A percentile compares a stretch with the other conserved stretches of the same genome.
Conservation (phyloP, 2,113 vertebrate species). For the Clarias gariepinus region DNA sequence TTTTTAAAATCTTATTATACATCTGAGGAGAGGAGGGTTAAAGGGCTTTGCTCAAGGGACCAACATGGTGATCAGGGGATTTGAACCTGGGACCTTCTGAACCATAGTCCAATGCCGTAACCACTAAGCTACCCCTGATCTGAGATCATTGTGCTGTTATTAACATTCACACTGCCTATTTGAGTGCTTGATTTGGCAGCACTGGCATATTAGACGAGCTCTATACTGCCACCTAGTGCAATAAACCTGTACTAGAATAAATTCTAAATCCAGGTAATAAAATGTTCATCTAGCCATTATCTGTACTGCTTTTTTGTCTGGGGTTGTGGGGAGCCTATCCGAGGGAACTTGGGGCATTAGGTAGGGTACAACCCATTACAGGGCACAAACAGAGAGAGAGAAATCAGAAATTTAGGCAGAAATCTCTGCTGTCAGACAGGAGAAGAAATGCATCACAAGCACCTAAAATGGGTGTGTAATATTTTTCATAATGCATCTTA, state of each 20-base stretch:
- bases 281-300: not conserved
- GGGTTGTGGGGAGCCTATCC: too few relatives aligned
- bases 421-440: not conserved
- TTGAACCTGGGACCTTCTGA: too few relatives aligned
- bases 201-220: not conserved
- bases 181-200: not conserved
- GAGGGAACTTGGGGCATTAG: too few relatives aligned
- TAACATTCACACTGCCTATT: not conserved
- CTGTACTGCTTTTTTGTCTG: not conserved
- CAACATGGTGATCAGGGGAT: too few relatives aligned
- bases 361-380: too few relatives aligned
- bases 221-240: slow-evolving; percentile 41
- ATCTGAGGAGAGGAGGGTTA: too few relatives aligned
- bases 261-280: not conserved
- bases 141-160: not conserved
- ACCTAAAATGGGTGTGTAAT: not conserved
- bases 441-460: not conserved
- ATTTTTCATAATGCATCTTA: not conserved
- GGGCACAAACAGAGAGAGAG: too few relatives aligned
- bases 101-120: too few relatives aligned
- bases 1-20: too few relatives aligned
- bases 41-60: too few relatives aligned
- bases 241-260: not conserved
- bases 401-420: too few relatives aligned
- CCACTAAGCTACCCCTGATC: too few relatives aligned